These are phyloP conservation scores for Drosophila stalkeri DNA, from an alignment of 2,888 invertebrate genomes.

Conservation along the genomic window DNA sequence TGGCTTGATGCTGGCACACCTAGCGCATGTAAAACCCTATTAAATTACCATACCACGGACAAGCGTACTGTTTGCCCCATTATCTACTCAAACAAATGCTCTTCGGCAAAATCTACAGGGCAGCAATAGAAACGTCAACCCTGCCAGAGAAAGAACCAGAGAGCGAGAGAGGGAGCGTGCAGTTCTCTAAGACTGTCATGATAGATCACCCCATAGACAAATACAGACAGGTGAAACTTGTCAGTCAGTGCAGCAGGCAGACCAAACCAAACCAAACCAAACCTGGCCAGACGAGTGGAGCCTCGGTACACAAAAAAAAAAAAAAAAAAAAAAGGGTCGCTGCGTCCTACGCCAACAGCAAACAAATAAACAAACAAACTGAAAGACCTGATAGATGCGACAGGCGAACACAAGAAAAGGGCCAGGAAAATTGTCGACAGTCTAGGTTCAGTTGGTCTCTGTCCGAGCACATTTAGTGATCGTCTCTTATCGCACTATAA, in stretches of 20 bases:
- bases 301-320: slow-evolving; percentile 54
- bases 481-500: slow-evolving; percentile 72
- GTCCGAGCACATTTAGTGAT: slow-evolving; percentile 40
- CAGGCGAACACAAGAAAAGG: slow-evolving; percentile 31
- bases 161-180: background rate
- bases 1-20: slow-evolving; percentile 49
- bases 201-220: slow-evolving; percentile 81
- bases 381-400: slow-evolving; percentile 32
- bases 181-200: slow-evolving; percentile 53
- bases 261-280: slow-evolving; percentile 11
- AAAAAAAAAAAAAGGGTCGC: slow-evolving; percentile 73
- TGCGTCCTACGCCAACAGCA: slow-evolving; percentile 64
- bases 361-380: slow-evolving; percentile 60
- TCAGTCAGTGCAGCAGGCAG: slow-evolving; percentile 61
- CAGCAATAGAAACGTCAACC: slow-evolving; percentile 81
- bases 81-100: slow-evolving; percentile 81
- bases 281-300: slow-evolving; percentile 22
- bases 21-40: slow-evolving; percentile 56
- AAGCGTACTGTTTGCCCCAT: slow-evolving; percentile 56
- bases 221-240: slow-evolving; percentile 81
- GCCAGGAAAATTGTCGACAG: slow-evolving; percentile 25
- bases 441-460: background rate
- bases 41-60: slow-evolving; percentile 65
- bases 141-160: slow-evolving; percentile 12
- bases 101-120: slow-evolving; percentile 60